These are phyloP conservation scores for Acyrthosiphon pisum DNA, from an alignment of 1,140 invertebrate genomes.

Conservation along the genomic window DNA sequence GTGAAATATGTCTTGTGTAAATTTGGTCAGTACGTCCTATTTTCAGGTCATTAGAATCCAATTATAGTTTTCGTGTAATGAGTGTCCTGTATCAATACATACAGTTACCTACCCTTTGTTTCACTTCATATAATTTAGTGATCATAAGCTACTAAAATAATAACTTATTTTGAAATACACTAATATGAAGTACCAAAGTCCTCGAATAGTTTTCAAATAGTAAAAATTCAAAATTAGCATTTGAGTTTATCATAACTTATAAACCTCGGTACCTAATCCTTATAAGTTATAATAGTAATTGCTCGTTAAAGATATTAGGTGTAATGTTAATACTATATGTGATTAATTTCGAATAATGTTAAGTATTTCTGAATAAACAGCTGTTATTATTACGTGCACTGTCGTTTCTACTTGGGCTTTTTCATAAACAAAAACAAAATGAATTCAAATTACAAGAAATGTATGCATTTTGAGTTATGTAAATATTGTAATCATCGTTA, in stretches of 20 bases:
- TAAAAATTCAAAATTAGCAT: background rate
- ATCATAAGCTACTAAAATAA: background rate
- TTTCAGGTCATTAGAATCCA: background rate
- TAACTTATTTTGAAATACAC: background rate
- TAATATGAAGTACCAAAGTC: background rate
- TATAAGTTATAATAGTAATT: background rate
- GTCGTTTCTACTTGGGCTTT: no score
- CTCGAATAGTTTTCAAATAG: background rate
- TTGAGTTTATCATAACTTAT: background rate
- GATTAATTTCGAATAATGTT: no score
- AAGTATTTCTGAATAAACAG: no score
- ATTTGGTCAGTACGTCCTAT: background rate
- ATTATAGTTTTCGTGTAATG: background rate
- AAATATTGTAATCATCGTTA: no score
- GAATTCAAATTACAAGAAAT: no score
- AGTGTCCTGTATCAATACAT: conserved; percentile 15
- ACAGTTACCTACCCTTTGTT: background rate
- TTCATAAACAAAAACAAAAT: no score
- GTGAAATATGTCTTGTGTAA: background rate
- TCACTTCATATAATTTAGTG: background rate
- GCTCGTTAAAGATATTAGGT: no score
- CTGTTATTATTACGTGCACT: no score
- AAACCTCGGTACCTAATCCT: background rate
- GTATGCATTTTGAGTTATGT: no score
- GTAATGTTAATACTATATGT: no score